Evolutionary conservation across 2,797 vertebrate genomes (phyloP), one percentile per base, ranked within the genome.

Genomic region (Phyllotis vaccarum): DNA sequence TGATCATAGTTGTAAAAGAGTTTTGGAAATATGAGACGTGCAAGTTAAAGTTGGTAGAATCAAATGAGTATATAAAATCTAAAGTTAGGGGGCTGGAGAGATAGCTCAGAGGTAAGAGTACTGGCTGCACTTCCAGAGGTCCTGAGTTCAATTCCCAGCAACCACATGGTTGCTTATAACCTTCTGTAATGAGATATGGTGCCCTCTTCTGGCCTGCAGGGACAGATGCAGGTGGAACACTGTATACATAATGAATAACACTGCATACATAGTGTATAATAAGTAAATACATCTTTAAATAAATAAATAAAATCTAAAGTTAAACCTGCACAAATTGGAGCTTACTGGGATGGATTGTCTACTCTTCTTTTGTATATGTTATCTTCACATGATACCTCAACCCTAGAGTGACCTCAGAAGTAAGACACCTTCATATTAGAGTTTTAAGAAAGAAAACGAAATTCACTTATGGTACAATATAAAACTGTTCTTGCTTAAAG

Each of bases 391-490:
- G 83, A 24, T 68, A 89, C 4, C 52, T 89, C 43, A 75, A 10
- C n/a, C 17, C 21, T 40, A 89, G 68, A n/a, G 64, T 93, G 31
- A 31, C 49, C 40, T 89, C 27, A 68, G 1, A 91, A 52, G 34
- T 49, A 80, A 86, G 43, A 21, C 12, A 49, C 17, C 22, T 74
- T 94, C 89, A 58, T 75, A 62, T 89, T 75, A 43, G 78, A 64
- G 19, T 64, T 76, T 89, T 81, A 79, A 80, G 46, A 90, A 93
- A 85, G 37, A 66, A 86, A 72, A 90, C 86, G 56, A 89, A 29
- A 22, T 66, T 81, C 34, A 75, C 52, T 88, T 86, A 62, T 89
- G 82, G 80, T 3, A 12, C 11, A 46, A 0, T 86, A 17, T 43
- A 86, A 49, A 14, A 60, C 1, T 52, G n/a, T 52, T 80, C 56